Base-by-base conservation (phyloP, 2,113 vertebrate genomes). In the Pollachius pollachius region DNA sequence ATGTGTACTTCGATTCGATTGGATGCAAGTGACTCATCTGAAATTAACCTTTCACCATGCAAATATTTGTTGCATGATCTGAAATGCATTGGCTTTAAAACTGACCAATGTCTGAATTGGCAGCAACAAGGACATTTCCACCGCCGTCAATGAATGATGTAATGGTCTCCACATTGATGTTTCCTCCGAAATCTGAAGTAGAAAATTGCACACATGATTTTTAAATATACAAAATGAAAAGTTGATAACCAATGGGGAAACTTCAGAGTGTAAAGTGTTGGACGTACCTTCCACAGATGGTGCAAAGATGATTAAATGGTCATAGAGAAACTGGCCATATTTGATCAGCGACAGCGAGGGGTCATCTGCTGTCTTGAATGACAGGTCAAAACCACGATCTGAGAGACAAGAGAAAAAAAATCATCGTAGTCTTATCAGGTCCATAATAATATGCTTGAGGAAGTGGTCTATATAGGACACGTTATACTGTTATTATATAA, bases 121-220 rank as follows among this genome's bases (percentile, higher is more conserved):
- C 96, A 0, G 97, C 96, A 0, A 99, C 93, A 0, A 99, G 92
- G 77, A 99, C 95, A 0, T 95, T 99, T 78, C 97, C 97, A 0
- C 97, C 97, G 0, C 97, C 97, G 0, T 99, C 97, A 0, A 99
- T 99, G 70, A 99, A 99, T 0, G 96, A 87, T 0, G 96, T 96
- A 73, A 99, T 98, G 4, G 96, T 99, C 86, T 99, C 97, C 76
- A 98, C 92, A 0, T 98, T 99, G 82, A 99, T 96, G 77, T 94
- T 99, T 62, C 97, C 97, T 59, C 97, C 97, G 81, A 99, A 99
- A 85, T 99, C 97, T 99, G 91, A 68, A 88, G 88, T 72, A 7
- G 3, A 76, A 0, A 5, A 64, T 13, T 11, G 41, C 41, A 48
- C 41, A 48, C 11, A 13, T 48, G 41, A 48, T 7, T 48, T 48